Evolutionary conservation across 1,140 invertebrate species (phyloP), one percentile per base, ranked within the genome.

Genomic region (Sweltsa coloradensis): DNA sequence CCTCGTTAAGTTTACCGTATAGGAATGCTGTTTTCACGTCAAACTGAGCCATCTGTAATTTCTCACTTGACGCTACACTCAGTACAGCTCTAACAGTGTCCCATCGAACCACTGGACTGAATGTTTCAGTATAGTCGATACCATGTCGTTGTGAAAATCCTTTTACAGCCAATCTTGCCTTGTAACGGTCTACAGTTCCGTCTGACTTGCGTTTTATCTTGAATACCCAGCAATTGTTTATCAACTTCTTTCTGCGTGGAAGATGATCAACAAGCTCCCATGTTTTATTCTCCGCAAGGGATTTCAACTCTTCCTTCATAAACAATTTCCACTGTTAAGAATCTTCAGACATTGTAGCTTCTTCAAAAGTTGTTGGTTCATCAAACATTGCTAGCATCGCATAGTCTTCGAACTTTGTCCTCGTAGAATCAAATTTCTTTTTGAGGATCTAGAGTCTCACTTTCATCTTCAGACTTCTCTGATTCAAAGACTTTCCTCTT

Each of bases 81-180:
- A n/a, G n/a, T n/a, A n/a, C n/a, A n/a, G n/a, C n/a, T n/a, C 51
- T 21, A 11, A 52, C 13, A n/a, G 47, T 40, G 19, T 50, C 26
- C 19, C 44, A 41, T 14, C 49, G 22, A 5, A 36, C 40, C 4
- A 55, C 53, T 1, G 53, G 42, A n/a, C 41, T 44, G 37, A 53
- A 61, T 2, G 59, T 59, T 21, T 61, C 54, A 19, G 47, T 24
- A 34, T 52, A 60, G 37, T 60, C 56, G 3, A 56, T 29, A 3
- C 51, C 51, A 25, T 47, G 14, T 14, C 41, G 37, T 31, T 60
- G 57, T 18, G 22, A 37, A 34, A 47, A 59, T 3, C 60, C 60
- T 48, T 57, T 52, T 3, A 55, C 55, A 16, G 60, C 55, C 1
- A 56, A 44, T 34, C 53, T 25, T 1, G 56, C 56, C 44, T 56